A percentile compares a stretch with the other conserved stretches of the same genome.
Evolutionary conservation across 2,797 vertebrate species (phyloP).

Genomic region (Aotus griseimembra): DNA sequence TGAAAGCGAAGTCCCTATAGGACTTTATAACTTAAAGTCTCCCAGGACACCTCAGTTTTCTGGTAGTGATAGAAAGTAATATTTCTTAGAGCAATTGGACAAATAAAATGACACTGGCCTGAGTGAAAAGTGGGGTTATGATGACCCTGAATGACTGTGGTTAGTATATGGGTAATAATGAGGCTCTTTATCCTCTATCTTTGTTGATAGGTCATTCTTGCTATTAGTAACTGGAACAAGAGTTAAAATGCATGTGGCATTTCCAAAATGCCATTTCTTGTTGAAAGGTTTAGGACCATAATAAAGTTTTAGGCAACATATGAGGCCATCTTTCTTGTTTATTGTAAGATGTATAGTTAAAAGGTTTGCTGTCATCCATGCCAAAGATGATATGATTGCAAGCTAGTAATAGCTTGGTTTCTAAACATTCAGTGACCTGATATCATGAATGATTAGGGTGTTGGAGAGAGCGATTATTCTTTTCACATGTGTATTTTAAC

Average conservation of each 20-base stretch:
- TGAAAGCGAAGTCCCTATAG: not conserved
- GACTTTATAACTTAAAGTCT: not conserved
- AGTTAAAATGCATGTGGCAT: constrained; percentile 64
- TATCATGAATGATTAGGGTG: not conserved
- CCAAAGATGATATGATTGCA: not conserved
- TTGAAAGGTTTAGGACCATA: constrained; percentile 61
- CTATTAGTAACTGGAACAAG: constrained; percentile 56
- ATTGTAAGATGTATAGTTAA: not conserved
- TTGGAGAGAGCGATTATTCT: not conserved
- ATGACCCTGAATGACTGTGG: constrained; percentile 26
- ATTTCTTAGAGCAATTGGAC: not conserved
- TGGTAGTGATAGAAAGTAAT: not conserved
- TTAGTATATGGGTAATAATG: constrained; percentile 30
- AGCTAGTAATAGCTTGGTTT: not conserved
- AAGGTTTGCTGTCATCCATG: not conserved
- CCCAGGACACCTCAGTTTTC: not conserved
- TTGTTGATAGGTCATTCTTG: constrained; percentile 42
- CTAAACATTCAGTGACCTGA: not conserved
- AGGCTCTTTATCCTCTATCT: not conserved
- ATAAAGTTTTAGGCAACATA: constrained; percentile 49
- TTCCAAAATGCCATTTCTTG: constrained; percentile 69
- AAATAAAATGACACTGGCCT: not conserved
- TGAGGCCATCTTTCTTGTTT: constrained; percentile 26
- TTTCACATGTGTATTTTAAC: not conserved
- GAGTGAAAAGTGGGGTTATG: not conserved